Evolutionary conservation across 2,888 invertebrate species (phyloP), one percentile per base, ranked within the genome.

Genomic region (Escarpia spicata): DNA sequence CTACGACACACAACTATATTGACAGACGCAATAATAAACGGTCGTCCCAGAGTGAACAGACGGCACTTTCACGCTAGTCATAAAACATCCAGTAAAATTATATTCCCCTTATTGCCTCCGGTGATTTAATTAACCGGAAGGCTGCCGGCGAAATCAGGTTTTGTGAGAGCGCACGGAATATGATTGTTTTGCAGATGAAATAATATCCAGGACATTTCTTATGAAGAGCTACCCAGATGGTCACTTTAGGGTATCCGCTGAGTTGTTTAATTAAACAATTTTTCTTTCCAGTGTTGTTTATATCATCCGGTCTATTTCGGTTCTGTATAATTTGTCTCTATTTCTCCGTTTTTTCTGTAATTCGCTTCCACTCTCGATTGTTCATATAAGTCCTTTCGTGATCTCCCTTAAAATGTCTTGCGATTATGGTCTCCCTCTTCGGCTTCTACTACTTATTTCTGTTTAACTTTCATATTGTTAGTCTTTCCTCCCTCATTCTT

Each of bases 71-170:
- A 75, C 75, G 75, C 4, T 26, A 26, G 26, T 75, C 75, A 26
- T 75, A 75, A 75, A 75, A 75, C 75, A 75, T 75, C 75, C n/a
- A 15, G 75, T 75, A 75, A 75, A 75, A 75, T 75, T 75, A 75
- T 75, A 75, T 75, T 75, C 75, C 75, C n/a, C 75, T 75, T 75
- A 75, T 75, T 75, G 75, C 75, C 15, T n/a, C 15, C 75, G 75
- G 75, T 75, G 15, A 75, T 75, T 75, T 75, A 75, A 75, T 75
- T 75, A 75, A 75, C 75, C 75, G 75, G 75, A 75, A 75, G 75
- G 75, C 75, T 75, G 75, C 26, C 75, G 75, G 6, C 75, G 75
- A 75, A 75, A 75, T 75, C 75, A 26, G 75, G 75, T 75, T 52
- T 75, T 75, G 75, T 26, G 75, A 75, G 26, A 75, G 75, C 75